Base-by-base conservation (phyloP, 2,888 invertebrate species). In the Amphipyra tragopoginis region DNA sequence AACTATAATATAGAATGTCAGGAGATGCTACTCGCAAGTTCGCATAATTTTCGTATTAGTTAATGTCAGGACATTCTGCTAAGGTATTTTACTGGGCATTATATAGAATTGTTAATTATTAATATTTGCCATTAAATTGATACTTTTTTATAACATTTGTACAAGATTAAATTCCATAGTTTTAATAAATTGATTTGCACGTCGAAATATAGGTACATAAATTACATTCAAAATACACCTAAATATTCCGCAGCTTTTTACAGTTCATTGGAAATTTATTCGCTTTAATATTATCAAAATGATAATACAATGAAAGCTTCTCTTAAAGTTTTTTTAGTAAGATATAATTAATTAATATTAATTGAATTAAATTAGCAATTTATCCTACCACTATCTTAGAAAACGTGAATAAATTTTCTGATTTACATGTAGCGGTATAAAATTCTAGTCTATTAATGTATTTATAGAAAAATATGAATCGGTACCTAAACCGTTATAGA, bases 41-140 rank as follows among this genome's bases (percentile, higher is more conserved):
- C 69, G 75, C 70, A 79, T 81, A 83, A 82, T 84, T 81, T 72
- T 78, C 79, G 57, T 77, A 82, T 84, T 78, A 67, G 75, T 81
- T 74, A 75, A 80, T 80, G 80, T 71, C 81, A 77, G 57, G 40
- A 68, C 51, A 58, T 63, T 68, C 43, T 29, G 59, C 60, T 49
- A 52, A 69, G 38, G 43, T 39, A 57, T 73, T 64, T 55, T 48
- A 53, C 56, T 70, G 43, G 21, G 38, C 44, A 48, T 13, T 49
- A 8, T 43, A 15, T 34, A 44, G 21, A 38, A 53, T 39, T 26
- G 21, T 2, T 38, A 44, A 38, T 45, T 21, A 14, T 33, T 39
- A 29, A 26, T 13, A n/a, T 38, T 39, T 26, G n/a, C 15, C n/a
- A 38, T 38, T 49, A 11, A 14, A 47, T 15, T 15, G 5, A 38